Evolutionary conservation across 1,140 invertebrate genomes (phyloP).

Genomic region (Drosophila parvula): DNA sequence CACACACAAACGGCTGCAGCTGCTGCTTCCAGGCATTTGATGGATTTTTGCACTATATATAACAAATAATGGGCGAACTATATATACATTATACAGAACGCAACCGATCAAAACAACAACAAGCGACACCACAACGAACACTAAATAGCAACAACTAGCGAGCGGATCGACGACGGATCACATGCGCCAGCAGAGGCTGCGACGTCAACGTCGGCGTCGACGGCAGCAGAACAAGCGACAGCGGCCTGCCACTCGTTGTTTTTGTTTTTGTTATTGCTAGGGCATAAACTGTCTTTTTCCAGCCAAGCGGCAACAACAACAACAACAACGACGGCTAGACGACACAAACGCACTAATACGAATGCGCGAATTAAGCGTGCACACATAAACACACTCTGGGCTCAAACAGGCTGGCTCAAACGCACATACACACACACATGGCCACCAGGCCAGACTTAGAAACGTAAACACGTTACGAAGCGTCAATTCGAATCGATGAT

Average conservation of each 20-base stretch:
- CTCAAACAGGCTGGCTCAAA: conserved; percentile 35
- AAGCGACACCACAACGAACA: conserved; percentile 71
- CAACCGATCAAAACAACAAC: conserved; percentile 59
- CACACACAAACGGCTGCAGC: conserved; percentile 23
- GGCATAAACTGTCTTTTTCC: conserved; percentile 70
- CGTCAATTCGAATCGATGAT: conserved; percentile 40
- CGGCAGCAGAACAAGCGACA: conserved; percentile 25
- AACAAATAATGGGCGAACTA: conserved; percentile 31
- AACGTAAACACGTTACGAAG: conserved; percentile 73
- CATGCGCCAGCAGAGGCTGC: conserved; percentile 30
- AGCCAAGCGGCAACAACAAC: conserved; percentile 37
- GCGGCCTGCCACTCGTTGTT: conserved; percentile 47
- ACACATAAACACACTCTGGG: conserved; percentile 26
- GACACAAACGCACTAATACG: conserved; percentile 28
- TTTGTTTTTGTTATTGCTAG: conserved; percentile 67
- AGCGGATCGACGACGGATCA: conserved; percentile 42
- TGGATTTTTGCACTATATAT: conserved; percentile 38
- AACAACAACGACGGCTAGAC: conserved; percentile 46
- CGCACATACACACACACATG: conserved; percentile 21
- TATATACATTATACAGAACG: conserved; percentile 44
- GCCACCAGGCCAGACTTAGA: conserved; percentile 53
- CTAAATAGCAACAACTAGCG: conserved; percentile 62
- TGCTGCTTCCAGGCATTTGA: conserved; percentile 47
- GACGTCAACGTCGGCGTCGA: conserved; percentile 19
- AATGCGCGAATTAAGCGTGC: conserved; percentile 64